Evolutionary conservation across 2,113 vertebrate genomes (phyloP).

Genomic region (Reinhardtius hippoglossoides): DNA sequence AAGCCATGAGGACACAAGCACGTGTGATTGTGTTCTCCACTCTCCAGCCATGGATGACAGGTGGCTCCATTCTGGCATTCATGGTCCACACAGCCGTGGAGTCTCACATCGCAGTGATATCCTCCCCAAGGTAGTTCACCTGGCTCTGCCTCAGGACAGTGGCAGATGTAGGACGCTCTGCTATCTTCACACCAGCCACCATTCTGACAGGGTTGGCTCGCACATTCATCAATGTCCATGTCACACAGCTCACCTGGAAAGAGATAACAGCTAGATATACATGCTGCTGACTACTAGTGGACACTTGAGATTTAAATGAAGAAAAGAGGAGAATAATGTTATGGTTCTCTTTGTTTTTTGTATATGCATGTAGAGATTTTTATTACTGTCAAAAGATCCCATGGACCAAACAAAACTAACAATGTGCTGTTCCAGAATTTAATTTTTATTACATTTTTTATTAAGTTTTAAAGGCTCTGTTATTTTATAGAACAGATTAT

Average conservation of each 20-base stretch:
- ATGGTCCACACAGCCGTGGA: constrained; percentile 87
- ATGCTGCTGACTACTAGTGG: neutral
- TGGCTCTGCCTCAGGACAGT: constrained; percentile 80
- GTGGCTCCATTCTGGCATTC: constrained; percentile 87
- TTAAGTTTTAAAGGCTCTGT: no score
- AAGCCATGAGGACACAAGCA: constrained; percentile 91
- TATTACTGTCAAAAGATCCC: no score
- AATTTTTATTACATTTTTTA: no score
- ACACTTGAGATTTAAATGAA: no score
- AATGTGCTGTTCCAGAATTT: no score
- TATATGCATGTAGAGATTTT: no score
- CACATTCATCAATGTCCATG: constrained; percentile 90
- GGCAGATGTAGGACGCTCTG: constrained; percentile 87
- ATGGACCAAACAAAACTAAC: no score
- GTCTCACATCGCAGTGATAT: constrained; percentile 84
- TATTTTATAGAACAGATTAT: no score
- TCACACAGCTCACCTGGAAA: constrained; percentile 87
- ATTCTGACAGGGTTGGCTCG: constrained; percentile 89
- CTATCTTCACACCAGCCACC: constrained; percentile 88
- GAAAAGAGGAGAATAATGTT: no score
- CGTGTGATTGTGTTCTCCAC: constrained; percentile 81
- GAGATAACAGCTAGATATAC: neutral
- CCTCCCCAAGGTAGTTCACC: constrained; percentile 87
- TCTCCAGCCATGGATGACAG: constrained; percentile 86
- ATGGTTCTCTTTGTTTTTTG: no score